A percentile compares a stretch with the other conserved stretches of the same genome.
Conservation (phyloP, 2,113 vertebrate genomes). For the Varanus salvator region DNA sequence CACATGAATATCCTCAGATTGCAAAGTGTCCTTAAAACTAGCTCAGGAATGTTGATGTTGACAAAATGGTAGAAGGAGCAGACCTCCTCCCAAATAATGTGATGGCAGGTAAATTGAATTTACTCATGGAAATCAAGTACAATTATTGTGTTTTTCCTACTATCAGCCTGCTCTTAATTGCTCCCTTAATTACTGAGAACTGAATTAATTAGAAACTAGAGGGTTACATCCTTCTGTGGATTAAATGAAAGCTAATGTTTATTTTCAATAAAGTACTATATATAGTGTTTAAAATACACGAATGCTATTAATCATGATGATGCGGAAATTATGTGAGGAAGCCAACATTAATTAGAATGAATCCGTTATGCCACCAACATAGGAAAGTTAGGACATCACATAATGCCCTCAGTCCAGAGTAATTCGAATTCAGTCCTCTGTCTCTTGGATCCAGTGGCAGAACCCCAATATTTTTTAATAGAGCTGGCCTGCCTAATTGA, state of each 20-base stretch:
- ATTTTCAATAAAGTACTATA: constrained; percentile 8
- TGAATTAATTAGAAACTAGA: not conserved
- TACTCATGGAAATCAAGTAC: constrained; percentile 78
- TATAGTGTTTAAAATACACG: not conserved
- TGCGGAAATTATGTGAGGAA: not conserved
- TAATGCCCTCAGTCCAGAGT: not conserved
- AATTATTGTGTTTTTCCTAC: constrained; percentile 60
- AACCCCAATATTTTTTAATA: not conserved
- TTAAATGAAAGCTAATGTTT: constrained; percentile 23
- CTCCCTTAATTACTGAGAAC: constrained; percentile 9
- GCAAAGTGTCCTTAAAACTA: constrained; percentile 78
- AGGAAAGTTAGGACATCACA: not conserved
- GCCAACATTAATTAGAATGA: not conserved
- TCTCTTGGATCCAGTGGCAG: not conserved
- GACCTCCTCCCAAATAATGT: constrained; percentile 60
- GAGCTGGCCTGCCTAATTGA: not conserved
- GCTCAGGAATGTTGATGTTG: constrained; percentile 63
- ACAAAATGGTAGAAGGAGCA: constrained; percentile 65
- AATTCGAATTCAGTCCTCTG: not conserved
- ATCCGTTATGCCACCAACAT: not conserved
- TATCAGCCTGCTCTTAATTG: constrained; percentile 20
- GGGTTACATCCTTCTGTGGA: constrained; percentile 26
- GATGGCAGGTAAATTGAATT: constrained; percentile 77
- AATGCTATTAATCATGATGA: not conserved
- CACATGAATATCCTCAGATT: constrained; percentile 82